These are phyloP conservation scores for Lasiommata megera DNA, from an alignment of 2,888 invertebrate genomes.

Conservation along the genomic window DNA sequence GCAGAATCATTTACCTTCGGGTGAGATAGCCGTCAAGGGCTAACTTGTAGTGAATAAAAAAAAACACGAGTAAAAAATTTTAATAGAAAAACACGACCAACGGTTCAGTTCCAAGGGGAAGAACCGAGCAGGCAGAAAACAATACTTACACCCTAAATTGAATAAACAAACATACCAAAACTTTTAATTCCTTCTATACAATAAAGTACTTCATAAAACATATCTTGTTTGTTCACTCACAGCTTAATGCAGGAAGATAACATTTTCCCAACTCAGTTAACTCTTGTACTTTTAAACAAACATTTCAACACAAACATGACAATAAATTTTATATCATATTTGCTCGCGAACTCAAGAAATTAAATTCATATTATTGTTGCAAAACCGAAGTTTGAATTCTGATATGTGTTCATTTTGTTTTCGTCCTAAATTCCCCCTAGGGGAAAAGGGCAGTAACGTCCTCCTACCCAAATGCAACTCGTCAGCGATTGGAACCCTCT, in stretches of 20 bases:
- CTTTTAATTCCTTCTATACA: background rate
- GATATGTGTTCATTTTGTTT: background rate
- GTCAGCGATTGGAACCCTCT: no score
- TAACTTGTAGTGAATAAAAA: no score
- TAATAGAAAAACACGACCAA: no score
- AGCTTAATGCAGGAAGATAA: conserved; percentile 3
- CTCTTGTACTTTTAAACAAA: conserved; percentile 14
- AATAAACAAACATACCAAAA: background rate
- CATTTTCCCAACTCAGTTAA: conserved; percentile 9
- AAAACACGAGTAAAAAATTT: no score
- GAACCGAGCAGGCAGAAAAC: no score
- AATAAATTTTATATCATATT: conserved; percentile 12
- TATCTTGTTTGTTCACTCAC: background rate
- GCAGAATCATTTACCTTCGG: no score
- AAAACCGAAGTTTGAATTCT: background rate
- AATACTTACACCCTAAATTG: no score
- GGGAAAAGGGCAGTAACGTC: no score
- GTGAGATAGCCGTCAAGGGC: no score
- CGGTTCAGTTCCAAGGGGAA: no score
- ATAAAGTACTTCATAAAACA: background rate
- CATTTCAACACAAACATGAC: conserved; percentile 11
- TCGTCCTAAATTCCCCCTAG: no score
- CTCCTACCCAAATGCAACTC: no score
- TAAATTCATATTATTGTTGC: background rate
- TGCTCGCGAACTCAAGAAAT: background rate